Percentiles rank a stretch among this genome's conserved stretches.
phyloP scores from a whole-genome alignment of 2,797 vertebrate genomes.

The Pipistrellus nathusii region DNA sequence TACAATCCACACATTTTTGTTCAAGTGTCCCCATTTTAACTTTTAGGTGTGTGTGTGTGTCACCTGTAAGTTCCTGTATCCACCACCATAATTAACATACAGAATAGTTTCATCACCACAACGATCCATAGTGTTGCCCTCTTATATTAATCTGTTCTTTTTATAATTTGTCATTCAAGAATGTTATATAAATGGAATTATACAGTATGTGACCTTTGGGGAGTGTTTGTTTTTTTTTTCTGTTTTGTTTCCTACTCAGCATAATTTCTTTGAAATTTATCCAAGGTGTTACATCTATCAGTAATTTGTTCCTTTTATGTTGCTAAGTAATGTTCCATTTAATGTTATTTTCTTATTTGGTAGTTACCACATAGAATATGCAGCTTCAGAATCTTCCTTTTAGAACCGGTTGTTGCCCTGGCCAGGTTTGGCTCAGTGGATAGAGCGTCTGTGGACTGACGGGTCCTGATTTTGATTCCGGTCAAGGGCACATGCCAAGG shows the following conservation, averaged over 20 bases:
- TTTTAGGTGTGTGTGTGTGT: slow-evolving; percentile 16
- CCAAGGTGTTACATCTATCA: not conserved
- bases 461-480: too few relatives aligned
- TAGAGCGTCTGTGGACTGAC: too few relatives aligned
- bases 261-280: slow-evolving; percentile 26
- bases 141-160: slow-evolving; percentile 13
- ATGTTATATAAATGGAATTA: slow-evolving; percentile 55
- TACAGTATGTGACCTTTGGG: slow-evolving; percentile 14
- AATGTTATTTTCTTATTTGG: slow-evolving; percentile 42
- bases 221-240: not conserved
- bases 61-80: not conserved
- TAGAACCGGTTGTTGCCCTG: not conserved
- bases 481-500: too few relatives aligned
- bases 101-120: slow-evolving; percentile 5
- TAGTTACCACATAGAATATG: not conserved
- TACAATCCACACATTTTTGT: not conserved
- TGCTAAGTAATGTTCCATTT: slow-evolving; percentile 24
- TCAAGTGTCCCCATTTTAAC: slow-evolving; percentile 22
- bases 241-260: not conserved
- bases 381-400: slow-evolving; percentile 28
- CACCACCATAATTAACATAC: not conserved
- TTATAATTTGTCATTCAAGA: slow-evolving; percentile 53
- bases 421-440: too few relatives aligned
- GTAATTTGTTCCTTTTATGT: slow-evolving; percentile 2
- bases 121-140: not conserved